Evolutionary conservation across 2,797 vertebrate species (phyloP), one percentile per base, ranked within the genome.

Genomic region (Danio tinwini): DNA sequence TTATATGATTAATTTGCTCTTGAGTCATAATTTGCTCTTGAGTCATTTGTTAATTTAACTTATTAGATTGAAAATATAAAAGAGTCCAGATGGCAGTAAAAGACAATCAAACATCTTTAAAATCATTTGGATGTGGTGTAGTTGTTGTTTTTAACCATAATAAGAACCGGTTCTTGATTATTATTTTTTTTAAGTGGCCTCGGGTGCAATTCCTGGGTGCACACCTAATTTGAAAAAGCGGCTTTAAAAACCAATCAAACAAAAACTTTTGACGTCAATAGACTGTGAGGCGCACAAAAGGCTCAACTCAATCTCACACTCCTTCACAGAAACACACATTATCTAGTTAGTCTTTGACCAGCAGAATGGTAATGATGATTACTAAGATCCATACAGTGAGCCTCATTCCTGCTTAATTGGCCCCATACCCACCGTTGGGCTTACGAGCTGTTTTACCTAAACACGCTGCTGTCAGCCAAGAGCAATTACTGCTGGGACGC

Each of bases 401-500:
- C n/a, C 47, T 70, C 37, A 62, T 62, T 78, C 42, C 45, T 62
- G 67, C 47, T 78, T 71, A 78, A 78, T 78, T 78, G 65, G 45
- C 58, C 67, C 67, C 67, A 70, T 70, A 61, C 56, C 37, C 55
- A 52, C 65, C 11, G 56, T 62, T 44, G 13, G 45, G 55, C 76
- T 78, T 70, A 70, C 8, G 5, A 71, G 65, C 65, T 53, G 65
- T 78, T 78, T 71, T 71, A 77, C 53, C 64, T 59, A 53, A 78
- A 71, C 58, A 78, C 56, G 53, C 56, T 52, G 9, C 67, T 63
- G 67, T 78, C 67, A 78, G 76, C 76, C 67, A 78, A 63, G 45
- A 71, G 58, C 56, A 78, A 78, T 78, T 78, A 71, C 67, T 62
- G 76, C 37, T 69, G 37, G 67, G 76, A 78, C 76, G 71, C 47